phyloP scores from a whole-genome alignment of 2,113 vertebrate species.

The Ictalurus punctatus region DNA sequence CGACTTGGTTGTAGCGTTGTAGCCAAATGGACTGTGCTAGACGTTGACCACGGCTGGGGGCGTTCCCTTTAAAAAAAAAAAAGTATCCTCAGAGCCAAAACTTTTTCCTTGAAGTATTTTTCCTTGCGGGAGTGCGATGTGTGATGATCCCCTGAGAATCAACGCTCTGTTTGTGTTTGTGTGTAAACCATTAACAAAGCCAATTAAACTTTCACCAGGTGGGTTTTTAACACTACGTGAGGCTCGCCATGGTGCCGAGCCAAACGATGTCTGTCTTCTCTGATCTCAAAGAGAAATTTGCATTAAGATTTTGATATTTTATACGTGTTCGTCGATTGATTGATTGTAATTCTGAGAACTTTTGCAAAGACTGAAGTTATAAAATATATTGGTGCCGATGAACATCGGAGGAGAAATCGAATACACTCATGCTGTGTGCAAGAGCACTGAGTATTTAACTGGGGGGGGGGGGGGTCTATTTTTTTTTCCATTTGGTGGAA shows the following conservation, averaged over 20 bases:
- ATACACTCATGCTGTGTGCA: background rate
- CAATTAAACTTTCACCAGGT: background rate
- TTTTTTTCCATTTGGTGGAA: background rate
- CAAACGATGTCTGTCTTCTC: background rate
- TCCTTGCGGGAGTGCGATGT: background rate
- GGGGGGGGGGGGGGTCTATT: no score
- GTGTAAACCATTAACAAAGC: constrained; percentile 34
- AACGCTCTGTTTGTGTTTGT: background rate
- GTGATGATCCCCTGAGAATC: background rate
- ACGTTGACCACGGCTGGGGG: background rate
- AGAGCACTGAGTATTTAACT: background rate
- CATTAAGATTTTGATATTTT: background rate
- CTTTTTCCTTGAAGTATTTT: background rate
- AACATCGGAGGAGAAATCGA: background rate
- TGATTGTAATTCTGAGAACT: background rate
- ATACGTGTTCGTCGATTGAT: no score
- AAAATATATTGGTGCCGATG: background rate
- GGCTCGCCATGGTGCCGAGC: background rate
- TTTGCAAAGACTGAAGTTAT: background rate
- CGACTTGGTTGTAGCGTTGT: background rate
- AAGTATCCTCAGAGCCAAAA: background rate
- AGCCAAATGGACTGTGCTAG: constrained; percentile 10
- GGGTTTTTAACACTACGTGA: constrained; percentile 30
- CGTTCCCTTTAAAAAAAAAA: background rate
- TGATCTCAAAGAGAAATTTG: background rate